Evolutionary conservation across 1,140 invertebrate genomes (phyloP), one percentile per base, ranked within the genome.

Genomic region (Thaumatotibia leucotreta): DNA sequence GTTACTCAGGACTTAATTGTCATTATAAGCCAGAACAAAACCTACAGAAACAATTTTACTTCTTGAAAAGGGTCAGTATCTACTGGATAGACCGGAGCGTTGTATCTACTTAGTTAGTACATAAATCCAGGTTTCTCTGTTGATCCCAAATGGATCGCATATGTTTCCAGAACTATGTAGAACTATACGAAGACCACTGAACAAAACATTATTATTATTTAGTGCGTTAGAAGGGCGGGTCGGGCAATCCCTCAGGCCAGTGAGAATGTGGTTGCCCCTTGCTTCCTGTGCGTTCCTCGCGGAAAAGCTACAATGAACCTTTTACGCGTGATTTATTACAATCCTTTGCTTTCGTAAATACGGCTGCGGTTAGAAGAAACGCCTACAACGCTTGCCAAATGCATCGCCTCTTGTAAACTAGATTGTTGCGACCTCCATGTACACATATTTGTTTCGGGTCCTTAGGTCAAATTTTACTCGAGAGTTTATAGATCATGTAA

Each of bases 241-340:
- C 11, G 24, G 14, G 52, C 52, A 58, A 58, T 58, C 52, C 52
- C 52, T 31, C 52, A 29, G 52, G 24, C 23, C 27, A 29, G 52
- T 58, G 52, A 24, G 23, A 58, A 31, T 58, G 52, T 29, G 52
- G 52, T 31, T 31, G 52, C 52, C 24, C 52, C 29, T 29, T 8
- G n/a, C 24, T 58, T 58, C 52, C 52, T 8, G 52, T 14, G 24
- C 52, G 11, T 23, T 24, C 50, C 23, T 23, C 50, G 24, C 8
- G 24, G 17, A 31, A 58, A 58, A 29, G 52, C 52, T 29, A 58
- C 52, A 58, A 58, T 58, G 52, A 58, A 58, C 52, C 52, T 58
- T 58, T 58, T 58, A 58, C 52, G 20, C 52, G 52, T 58, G 52
- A 58, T 58, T 58, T 58, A 58, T 58, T 58, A 27, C 52, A 58